A percentile compares a stretch with the other conserved stretches of the same genome.
Evolutionary conservation across 2,888 invertebrate genomes (phyloP).

Genomic region (Diarsia rubi): DNA sequence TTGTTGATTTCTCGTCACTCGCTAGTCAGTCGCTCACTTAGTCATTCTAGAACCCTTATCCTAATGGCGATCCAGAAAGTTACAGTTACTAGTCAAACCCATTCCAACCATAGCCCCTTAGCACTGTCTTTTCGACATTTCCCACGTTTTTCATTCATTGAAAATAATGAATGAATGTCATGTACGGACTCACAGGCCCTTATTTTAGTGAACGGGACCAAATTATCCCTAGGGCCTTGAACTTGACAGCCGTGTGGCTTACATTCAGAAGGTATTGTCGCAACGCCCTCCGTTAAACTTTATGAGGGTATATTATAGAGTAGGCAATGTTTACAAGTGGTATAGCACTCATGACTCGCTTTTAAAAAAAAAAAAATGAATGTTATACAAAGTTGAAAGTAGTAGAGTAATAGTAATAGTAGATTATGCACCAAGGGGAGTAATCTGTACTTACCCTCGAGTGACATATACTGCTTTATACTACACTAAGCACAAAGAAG

Average conservation of each 20-base stretch:
- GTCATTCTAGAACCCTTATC: too few relatives aligned
- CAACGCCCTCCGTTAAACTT: neutral
- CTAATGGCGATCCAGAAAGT: too few relatives aligned
- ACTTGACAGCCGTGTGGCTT: slow-evolving; percentile 13
- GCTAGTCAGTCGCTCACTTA: too few relatives aligned
- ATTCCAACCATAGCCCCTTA: neutral
- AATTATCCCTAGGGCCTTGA: neutral
- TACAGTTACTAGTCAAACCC: too few relatives aligned
- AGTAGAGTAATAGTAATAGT: too few relatives aligned
- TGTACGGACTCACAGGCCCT: neutral
- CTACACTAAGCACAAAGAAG: too few relatives aligned
- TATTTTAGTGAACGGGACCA: neutral
- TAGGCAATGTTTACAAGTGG: neutral
- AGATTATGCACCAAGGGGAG: too few relatives aligned
- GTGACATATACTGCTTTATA: too few relatives aligned
- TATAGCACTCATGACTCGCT: neutral
- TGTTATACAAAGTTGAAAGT: too few relatives aligned
- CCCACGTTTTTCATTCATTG: slow-evolving; percentile 7
- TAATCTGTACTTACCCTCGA: too few relatives aligned
- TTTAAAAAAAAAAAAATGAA: too few relatives aligned
- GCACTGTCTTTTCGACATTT: neutral
- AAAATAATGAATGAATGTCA: slow-evolving; percentile 5
- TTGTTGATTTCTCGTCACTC: too few relatives aligned
- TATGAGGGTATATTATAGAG: neutral
- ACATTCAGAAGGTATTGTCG: neutral